Percentiles rank a stretch among this genome's conserved stretches.
Conservation (phyloP, 2,113 vertebrate species). For the Mellivora capensis region DNA sequence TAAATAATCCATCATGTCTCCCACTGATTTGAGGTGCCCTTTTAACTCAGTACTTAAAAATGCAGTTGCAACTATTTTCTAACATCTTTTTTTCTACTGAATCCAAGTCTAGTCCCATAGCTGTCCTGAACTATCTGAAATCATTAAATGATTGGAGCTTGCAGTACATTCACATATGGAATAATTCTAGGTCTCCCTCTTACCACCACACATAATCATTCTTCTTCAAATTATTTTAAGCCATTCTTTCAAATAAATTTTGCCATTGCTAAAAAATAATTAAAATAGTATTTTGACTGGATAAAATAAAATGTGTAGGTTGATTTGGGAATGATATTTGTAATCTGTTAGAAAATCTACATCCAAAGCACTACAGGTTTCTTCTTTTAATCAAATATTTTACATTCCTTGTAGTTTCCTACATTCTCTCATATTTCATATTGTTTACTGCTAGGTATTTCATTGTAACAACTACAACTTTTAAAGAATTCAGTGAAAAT, state of each 20-base stretch:
- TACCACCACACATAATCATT: background rate
- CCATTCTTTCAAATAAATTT: constrained; percentile 14
- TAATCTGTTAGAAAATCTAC: constrained; percentile 34
- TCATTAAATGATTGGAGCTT: background rate
- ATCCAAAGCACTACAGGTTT: background rate
- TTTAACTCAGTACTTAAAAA: background rate
- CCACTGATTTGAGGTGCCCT: background rate
- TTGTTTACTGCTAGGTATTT: background rate
- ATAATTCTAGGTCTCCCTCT: background rate
- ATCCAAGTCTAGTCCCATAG: background rate
- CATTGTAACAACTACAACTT: background rate
- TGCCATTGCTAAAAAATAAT: constrained; percentile 8
- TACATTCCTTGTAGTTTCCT: background rate
- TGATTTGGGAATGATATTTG: background rate
- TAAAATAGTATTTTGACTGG: background rate
- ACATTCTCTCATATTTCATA: background rate
- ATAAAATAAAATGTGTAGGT: constrained; percentile 24
- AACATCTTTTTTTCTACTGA: background rate
- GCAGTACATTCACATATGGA: background rate
- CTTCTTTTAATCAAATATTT: constrained; percentile 16
- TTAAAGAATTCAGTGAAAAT: background rate
- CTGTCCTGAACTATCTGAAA: background rate
- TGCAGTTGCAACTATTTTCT: background rate
- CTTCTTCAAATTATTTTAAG: background rate
- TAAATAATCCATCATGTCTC: background rate